Evolutionary conservation across 2,113 vertebrate species (phyloP), one percentile per base, ranked within the genome.

Genomic region (Scophthalmus maximus): DNA sequence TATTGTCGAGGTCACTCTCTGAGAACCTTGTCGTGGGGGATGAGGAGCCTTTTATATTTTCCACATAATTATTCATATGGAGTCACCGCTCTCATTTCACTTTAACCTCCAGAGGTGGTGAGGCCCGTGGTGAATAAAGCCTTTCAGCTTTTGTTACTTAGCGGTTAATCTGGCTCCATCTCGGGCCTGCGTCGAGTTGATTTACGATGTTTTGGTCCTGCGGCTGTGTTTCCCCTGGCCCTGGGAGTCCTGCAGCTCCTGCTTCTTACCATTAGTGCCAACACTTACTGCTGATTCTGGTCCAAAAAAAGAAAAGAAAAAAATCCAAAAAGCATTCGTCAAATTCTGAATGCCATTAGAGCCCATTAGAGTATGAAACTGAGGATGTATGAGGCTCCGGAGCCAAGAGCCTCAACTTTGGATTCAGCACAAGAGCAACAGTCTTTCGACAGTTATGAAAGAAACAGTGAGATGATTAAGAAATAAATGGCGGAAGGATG

Each of bases 281-380:
- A 80, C 34, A 49, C 73, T 51, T 55, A 49, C 30, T 76, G 75
- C 73, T 61, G 56, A 73, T 71, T 79, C 74, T 63, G 72, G 42
- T 62, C 56, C 67, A 34, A 29, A 68, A 42, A 32, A 32, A 32
- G 5, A 32, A 32, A 32, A 32, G 8, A 32, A 32, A 32, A 32
- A 66, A 73, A 65, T 66, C 56, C 61, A 76, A 73, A 7, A 7
- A 0, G 11, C 78, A 76, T 88, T 80, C 61, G 73, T 87, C 78
- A 85, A 71, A 82, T 83, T 73, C 52, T 7, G 18, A 50, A n/a
- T 14, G 56, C 69, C 25, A 81, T 87, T 78, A 79, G 56, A 36
- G 52, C 69, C 77, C 74, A 86, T 91, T 87, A 87, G 49, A 53
- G 57, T 60, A 85, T 83, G 82, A 83, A 78, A 62, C 17, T 52